Evolutionary conservation across 2,888 invertebrate genomes (phyloP).

Genomic region (Aphidoletes aphidimyza): DNA sequence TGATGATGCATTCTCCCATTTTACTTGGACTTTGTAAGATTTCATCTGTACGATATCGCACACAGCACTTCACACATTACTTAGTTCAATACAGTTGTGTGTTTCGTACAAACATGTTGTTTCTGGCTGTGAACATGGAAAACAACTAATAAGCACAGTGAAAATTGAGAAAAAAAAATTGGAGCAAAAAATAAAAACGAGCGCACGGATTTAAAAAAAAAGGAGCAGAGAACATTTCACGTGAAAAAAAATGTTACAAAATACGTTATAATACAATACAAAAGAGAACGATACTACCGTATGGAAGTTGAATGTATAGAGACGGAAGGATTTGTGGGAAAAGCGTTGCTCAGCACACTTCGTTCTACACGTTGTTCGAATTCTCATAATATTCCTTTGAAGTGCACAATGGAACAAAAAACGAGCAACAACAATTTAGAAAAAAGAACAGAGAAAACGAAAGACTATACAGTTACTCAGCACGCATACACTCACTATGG

Average conservation of each 20-base stretch:
- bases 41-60: neutral
- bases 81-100: neutral
- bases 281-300: neutral
- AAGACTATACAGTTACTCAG: neutral
- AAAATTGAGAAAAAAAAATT: too few species aligned
- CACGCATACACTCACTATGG: neutral
- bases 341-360: too few species aligned
- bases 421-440: too few species aligned
- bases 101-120: neutral
- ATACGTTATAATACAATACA: neutral
- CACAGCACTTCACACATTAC: slow-evolving; percentile 20
- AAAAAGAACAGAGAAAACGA: too few species aligned
- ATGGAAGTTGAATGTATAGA: neutral
- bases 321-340: neutral
- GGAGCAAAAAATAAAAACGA: too few species aligned
- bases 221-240: neutral
- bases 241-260: neutral
- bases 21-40: neutral
- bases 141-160: slow-evolving; percentile 28
- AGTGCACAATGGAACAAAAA: neutral
- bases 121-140: neutral
- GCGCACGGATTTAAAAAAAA: too few species aligned
- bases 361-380: neutral
- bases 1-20: neutral
- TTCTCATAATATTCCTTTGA: neutral